phyloP scores from a whole-genome alignment of 2,797 vertebrate genomes.

The Spinus olivaceus region DNA sequence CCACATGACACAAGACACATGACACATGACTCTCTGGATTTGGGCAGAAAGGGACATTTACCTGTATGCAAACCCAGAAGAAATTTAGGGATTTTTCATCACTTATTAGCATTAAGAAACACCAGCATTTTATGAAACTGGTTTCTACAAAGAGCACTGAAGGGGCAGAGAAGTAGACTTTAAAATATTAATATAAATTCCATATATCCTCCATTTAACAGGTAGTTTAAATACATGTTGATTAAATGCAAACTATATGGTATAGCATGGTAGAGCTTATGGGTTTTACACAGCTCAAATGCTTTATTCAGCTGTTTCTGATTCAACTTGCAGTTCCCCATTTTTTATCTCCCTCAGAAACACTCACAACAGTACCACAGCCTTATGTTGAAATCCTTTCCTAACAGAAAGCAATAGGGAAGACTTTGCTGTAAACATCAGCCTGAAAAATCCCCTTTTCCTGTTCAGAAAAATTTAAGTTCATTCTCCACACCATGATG shows the following conservation, averaged over 20 bases:
- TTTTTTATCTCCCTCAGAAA: background rate
- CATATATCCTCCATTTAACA: background rate
- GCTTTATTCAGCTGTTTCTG: background rate
- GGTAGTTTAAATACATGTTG: background rate
- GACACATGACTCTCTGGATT: background rate
- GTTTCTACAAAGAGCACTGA: background rate
- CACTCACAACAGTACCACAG: accelerated
- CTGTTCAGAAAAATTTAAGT: background rate
- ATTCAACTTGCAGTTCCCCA: background rate
- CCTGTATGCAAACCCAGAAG: background rate
- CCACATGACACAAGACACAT: background rate
- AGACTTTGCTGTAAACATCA: background rate
- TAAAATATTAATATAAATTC: background rate
- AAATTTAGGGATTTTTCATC: background rate
- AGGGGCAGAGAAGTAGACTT: background rate
- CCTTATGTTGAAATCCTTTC: background rate
- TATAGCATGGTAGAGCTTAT: accelerated
- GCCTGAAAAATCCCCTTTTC: background rate
- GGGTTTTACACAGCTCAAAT: background rate
- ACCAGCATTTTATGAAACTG: background rate
- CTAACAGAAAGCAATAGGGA: background rate
- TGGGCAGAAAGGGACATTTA: background rate
- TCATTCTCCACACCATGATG: background rate
- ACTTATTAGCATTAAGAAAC: background rate
- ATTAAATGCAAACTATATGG: background rate